Evolutionary conservation across 2,113 vertebrate genomes (phyloP).

Genomic region (Etheostoma spectabile): DNA sequence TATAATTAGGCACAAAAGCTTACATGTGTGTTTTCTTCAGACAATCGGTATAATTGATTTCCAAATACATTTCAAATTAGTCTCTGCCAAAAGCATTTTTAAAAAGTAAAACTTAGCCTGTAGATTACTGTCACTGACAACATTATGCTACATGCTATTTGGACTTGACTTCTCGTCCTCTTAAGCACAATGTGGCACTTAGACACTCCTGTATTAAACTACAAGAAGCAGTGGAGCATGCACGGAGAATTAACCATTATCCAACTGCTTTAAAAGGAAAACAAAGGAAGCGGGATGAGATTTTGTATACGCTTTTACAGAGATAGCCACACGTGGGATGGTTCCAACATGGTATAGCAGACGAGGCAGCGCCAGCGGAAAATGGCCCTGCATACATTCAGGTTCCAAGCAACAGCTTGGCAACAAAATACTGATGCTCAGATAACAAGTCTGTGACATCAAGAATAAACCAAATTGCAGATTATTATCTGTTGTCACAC

Average conservation of each 20-base stretch:
- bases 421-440: slow-evolving; percentile 8
- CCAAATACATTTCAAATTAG: not conserved
- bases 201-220: slow-evolving; percentile 5
- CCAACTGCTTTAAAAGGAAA: slow-evolving; percentile 37
- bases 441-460: not conserved
- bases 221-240: not conserved
- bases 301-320: slow-evolving; percentile 13
- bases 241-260: slow-evolving; percentile 23
- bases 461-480: slow-evolving; percentile 27
- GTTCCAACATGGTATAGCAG: slow-evolving; percentile 17
- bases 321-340: slow-evolving; percentile 5
- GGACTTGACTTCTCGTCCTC: slow-evolving; percentile 29
- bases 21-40: not conserved
- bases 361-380: slow-evolving; percentile 17
- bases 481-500: slow-evolving; percentile 14
- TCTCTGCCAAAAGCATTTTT: not conserved
- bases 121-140: slow-evolving; percentile 4
- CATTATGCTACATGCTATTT: slow-evolving; percentile 12
- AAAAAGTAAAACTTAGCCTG: not conserved
- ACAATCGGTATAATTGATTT: not conserved
- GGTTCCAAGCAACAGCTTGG: slow-evolving; percentile 34
- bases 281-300: slow-evolving; percentile 19
- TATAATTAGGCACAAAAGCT: not conserved
- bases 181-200: slow-evolving; percentile 22
- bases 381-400: slow-evolving; percentile 23